These are phyloP conservation scores for Drosophila melanica DNA, from an alignment of 1,140 invertebrate genomes.

Conservation along the genomic window DNA sequence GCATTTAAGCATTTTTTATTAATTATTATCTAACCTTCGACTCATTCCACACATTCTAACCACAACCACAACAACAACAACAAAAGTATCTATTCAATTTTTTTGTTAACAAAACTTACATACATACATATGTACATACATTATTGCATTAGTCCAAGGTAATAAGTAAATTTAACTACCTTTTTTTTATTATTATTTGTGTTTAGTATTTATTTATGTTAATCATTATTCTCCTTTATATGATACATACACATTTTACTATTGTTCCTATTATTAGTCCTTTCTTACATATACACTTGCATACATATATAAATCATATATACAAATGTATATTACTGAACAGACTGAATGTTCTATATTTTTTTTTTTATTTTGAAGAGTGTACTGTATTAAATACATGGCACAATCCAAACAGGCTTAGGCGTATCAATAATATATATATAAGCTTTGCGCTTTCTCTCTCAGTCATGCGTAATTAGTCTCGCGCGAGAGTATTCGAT, in stretches of 20 bases:
- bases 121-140: conserved; percentile 19
- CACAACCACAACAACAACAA: background rate
- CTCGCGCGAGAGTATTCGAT: background rate
- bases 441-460: background rate
- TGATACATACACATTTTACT: background rate
- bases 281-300: conserved; percentile 2
- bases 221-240: conserved; percentile 1
- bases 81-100: background rate
- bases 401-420: background rate
- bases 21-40: background rate
- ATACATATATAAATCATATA: background rate
- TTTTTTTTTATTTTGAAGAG: too few species aligned
- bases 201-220: background rate
- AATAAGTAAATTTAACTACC: conserved; percentile 3
- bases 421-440: too few species aligned
- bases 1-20: background rate
- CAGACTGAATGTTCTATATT: background rate
- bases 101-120: conserved; percentile 8
- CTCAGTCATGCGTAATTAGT: background rate
- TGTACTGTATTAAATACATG: too few species aligned
- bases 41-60: background rate
- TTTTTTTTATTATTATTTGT: background rate
- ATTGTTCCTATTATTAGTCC: background rate
- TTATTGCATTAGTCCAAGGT: conserved; percentile 19
- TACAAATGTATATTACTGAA: conserved; percentile 1